Evolutionary conservation across 2,888 invertebrate species (phyloP), one percentile per base, ranked within the genome.

Genomic region (Herminia tarsipennalis): DNA sequence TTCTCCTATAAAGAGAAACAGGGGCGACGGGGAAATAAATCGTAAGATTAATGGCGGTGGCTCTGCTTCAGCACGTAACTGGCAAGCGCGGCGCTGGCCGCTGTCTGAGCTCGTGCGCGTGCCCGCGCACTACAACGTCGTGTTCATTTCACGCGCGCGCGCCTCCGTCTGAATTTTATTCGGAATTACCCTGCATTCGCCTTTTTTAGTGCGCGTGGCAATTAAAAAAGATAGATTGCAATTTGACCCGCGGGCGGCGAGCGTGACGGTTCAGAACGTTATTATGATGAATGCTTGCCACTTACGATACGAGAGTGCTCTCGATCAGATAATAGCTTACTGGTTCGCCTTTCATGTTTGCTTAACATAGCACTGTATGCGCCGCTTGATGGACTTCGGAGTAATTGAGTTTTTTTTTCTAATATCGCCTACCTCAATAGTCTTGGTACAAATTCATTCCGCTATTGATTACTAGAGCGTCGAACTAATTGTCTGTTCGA

Each of bases 191-290:
- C 72, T 62, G 78, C 75, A 73, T 77, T 81, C 73, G 76, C 73
- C 76, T 84, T 84, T 63, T 87, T 86, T 82, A 83, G 81, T 77
- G 78, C 81, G 72, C 73, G 69, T 60, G 71, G 87, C 85, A 89
- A 90, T 90, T 90, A 90, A 86, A 88, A 87, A 88, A 89, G 88
- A 89, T 87, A 82, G 86, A 89, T 89, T 86, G 88, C 89, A 76
- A 84, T 79, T 83, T 89, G 90, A 91, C 89, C 90, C 77, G 85
- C 83, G 82, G 70, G 83, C 85, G 80, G 73, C 69, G 69, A 81
- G 82, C 89, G 86, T 90, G 87, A 89, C 90, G 86, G 74, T 73
- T 77, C 72, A 53, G 72, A 78, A 82, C 83, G 81, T 86, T 85
- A 83, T 87, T 86, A 89, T 90, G 87, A 88, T 86, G 83, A 83